These are phyloP conservation scores for Notodonta dromedarius DNA, from an alignment of 2,888 invertebrate genomes.

Conservation along the genomic window DNA sequence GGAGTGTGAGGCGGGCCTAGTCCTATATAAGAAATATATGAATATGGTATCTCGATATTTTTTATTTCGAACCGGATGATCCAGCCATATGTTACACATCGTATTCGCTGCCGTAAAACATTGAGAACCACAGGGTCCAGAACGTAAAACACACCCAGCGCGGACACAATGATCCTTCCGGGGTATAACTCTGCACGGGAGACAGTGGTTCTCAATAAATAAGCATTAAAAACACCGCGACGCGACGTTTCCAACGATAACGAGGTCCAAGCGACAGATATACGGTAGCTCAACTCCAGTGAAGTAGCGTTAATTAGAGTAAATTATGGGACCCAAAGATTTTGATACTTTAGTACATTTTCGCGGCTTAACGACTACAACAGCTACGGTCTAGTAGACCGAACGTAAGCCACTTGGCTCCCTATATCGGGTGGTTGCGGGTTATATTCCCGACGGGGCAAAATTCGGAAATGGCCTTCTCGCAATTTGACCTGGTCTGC, in stretches of 20 bases:
- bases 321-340: slow-evolving; percentile 13
- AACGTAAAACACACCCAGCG: slow-evolving; percentile 61
- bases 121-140: slow-evolving; percentile 1
- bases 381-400: too few relatives aligned
- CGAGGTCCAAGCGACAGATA: slow-evolving; percentile 50
- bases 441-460: too few relatives aligned
- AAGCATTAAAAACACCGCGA: slow-evolving; percentile 72
- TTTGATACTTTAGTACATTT: slow-evolving; percentile 7
- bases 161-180: slow-evolving; percentile 72
- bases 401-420: too few relatives aligned
- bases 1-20: too few relatives aligned
- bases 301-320: slow-evolving; percentile 31
- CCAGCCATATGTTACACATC: neutral
- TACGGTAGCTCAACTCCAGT: slow-evolving; percentile 21
- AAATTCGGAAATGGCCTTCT: too few relatives aligned
- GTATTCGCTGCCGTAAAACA: neutral
- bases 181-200: slow-evolving; percentile 62
- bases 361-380: too few relatives aligned
- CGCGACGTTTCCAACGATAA: slow-evolving; percentile 60
- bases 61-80: neutral
- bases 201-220: slow-evolving; percentile 77
- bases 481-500: too few relatives aligned
- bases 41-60: too few relatives aligned
- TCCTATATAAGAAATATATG: too few relatives aligned
- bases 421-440: too few relatives aligned